These are phyloP conservation scores for Petaurus breviceps DNA, from an alignment of 2,113 vertebrate species.

Conservation along the genomic window DNA sequence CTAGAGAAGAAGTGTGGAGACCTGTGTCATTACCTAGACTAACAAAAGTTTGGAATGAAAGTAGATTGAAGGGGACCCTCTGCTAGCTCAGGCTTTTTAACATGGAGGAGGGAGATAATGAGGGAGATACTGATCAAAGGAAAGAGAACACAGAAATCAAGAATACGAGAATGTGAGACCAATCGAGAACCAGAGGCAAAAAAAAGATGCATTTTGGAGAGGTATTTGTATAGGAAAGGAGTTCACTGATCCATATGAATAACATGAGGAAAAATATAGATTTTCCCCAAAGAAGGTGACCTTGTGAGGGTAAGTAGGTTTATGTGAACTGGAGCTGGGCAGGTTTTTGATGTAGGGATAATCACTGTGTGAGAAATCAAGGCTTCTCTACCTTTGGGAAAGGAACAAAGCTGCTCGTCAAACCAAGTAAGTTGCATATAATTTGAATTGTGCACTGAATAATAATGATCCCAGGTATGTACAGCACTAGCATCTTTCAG, in stretches of 20 bases:
- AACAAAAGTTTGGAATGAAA: neutral
- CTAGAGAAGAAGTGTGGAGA: neutral
- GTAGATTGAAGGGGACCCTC: neutral
- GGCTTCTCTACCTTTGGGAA: constrained; percentile 67
- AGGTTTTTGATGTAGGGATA: constrained; percentile 72
- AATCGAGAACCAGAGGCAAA: neutral
- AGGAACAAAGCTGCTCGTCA: constrained; percentile 71
- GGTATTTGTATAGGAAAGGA: neutral
- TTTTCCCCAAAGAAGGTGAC: constrained; percentile 18
- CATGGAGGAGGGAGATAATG: neutral
- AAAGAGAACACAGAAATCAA: neutral
- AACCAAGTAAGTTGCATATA: constrained; percentile 74
- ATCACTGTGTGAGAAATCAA: constrained; percentile 67
- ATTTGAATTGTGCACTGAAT: constrained; percentile 59
- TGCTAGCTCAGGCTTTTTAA: neutral
- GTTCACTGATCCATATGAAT: neutral
- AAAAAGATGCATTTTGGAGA: neutral
- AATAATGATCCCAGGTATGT: constrained; percentile 32
- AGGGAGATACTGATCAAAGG: neutral
- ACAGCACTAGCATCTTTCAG: neutral
- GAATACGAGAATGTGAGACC: neutral
- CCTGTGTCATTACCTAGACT: neutral
- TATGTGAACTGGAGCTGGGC: constrained; percentile 4
- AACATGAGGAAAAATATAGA: neutral
- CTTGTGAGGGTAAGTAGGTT: neutral